Conservation (phyloP, 1,140 invertebrate species). For the Drosophila bifasciata region DNA sequence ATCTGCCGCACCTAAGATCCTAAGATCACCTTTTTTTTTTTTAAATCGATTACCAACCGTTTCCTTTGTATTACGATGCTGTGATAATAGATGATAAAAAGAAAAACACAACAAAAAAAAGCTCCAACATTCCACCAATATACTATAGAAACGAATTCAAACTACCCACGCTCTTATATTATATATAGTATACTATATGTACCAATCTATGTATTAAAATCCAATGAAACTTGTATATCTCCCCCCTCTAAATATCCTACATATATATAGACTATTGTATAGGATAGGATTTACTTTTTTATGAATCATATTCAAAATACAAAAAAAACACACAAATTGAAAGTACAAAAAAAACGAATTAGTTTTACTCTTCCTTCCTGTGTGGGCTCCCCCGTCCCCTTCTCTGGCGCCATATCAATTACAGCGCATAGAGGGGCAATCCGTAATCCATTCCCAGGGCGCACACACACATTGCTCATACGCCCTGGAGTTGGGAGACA, state of each 20-base stretch:
- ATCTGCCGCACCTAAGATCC: constrained; percentile 39
- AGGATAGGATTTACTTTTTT: constrained; percentile 15
- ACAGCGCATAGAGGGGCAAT: constrained; percentile 13
- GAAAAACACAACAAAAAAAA: no score
- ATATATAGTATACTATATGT: no score
- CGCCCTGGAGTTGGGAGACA: constrained; percentile 28
- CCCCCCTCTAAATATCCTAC: constrained; percentile 18
- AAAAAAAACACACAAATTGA: constrained; percentile 7
- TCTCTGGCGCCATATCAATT: constrained; percentile 55
- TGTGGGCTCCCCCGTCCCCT: neutral
- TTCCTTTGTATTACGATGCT: constrained; percentile 72
- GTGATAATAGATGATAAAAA: constrained; percentile 70
- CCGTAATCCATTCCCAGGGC: constrained; percentile 57
- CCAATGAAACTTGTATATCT: constrained; percentile 30
- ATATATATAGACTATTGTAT: constrained; percentile 8
- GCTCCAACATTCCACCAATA: constrained; percentile 32
- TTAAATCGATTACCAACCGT: constrained; percentile 20
- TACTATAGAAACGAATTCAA: no score
- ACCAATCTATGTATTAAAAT: no score
- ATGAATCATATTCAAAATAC: constrained; percentile 19
- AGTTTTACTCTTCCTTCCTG: neutral
- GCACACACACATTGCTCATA: constrained; percentile 59
- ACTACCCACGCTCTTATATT: no score
- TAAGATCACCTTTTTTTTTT: constrained; percentile 37
- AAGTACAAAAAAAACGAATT: constrained; percentile 1